Evolutionary conservation across 2,113 vertebrate genomes (phyloP).

Genomic region (Theristicus caerulescens): DNA sequence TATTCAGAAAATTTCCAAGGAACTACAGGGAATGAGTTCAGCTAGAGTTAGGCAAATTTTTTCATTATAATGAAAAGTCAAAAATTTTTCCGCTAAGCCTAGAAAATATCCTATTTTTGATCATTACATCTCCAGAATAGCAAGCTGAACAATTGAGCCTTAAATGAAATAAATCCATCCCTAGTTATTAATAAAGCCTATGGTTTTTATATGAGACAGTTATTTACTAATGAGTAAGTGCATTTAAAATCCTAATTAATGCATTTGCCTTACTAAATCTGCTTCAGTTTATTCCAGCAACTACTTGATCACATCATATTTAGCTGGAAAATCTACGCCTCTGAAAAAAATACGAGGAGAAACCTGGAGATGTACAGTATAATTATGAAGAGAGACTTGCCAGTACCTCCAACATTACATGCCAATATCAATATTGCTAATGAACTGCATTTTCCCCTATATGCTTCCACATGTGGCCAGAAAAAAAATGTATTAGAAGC

Average conservation of each 20-base stretch:
- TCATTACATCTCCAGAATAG: neutral
- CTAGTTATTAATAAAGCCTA: neutral
- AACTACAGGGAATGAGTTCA: neutral
- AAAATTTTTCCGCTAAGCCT: neutral
- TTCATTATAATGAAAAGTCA: neutral
- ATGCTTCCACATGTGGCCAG: neutral
- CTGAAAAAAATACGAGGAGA: neutral
- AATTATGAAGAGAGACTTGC: conserved; percentile 34
- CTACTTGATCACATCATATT: neutral
- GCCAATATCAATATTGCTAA: neutral
- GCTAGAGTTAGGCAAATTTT: neutral
- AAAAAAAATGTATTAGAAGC: neutral
- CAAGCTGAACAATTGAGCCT: neutral
- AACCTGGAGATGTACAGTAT: conserved; percentile 20
- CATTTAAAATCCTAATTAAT: neutral
- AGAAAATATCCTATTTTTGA: neutral
- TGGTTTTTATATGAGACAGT: neutral
- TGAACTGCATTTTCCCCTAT: neutral
- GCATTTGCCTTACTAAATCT: neutral
- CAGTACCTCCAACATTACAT: neutral
- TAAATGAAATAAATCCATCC: neutral
- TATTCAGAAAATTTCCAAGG: neutral
- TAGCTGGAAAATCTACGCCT: conserved; percentile 2
- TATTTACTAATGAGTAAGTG: neutral
- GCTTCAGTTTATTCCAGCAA: conserved; percentile 8